Evolutionary conservation across 2,113 vertebrate genomes (phyloP).

Genomic region (Antechinus flavipes): DNA sequence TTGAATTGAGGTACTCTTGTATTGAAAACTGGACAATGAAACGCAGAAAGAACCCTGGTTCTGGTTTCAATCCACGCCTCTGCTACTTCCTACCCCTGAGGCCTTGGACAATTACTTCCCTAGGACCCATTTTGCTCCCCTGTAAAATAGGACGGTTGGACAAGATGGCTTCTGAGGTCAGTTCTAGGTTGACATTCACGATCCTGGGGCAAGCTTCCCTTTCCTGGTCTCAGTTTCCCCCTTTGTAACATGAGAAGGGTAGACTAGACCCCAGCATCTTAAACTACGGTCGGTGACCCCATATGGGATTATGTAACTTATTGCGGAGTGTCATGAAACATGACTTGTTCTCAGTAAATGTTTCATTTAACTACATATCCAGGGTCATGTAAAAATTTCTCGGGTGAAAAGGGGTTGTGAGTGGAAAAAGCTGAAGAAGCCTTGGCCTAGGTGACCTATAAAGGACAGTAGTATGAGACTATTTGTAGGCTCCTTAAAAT

Average conservation of each 20-base stretch:
- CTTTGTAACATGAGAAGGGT: not conserved
- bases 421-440: too few relatives aligned
- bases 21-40: not conserved
- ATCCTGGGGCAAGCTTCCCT: not conserved
- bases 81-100: not conserved
- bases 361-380: too few relatives aligned
- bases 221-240: too few relatives aligned
- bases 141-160: not conserved
- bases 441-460: not conserved
- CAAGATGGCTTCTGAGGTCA: not conserved
- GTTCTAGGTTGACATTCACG: not conserved
- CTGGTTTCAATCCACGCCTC: not conserved
- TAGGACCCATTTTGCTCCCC: not conserved
- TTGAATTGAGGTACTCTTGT: not conserved
- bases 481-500: not conserved
- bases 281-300: too few relatives aligned
- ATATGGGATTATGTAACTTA: too few relatives aligned
- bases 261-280: not conserved
- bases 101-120: not conserved
- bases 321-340: too few relatives aligned
- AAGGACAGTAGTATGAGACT: not conserved
- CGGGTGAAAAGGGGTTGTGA: too few relatives aligned
- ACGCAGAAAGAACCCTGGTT: not conserved
- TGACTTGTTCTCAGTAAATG: too few relatives aligned
- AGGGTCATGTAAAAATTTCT: too few relatives aligned